Evolutionary conservation across 2,113 vertebrate genomes (phyloP).

Genomic region (Chelonoidis abingdonii): DNA sequence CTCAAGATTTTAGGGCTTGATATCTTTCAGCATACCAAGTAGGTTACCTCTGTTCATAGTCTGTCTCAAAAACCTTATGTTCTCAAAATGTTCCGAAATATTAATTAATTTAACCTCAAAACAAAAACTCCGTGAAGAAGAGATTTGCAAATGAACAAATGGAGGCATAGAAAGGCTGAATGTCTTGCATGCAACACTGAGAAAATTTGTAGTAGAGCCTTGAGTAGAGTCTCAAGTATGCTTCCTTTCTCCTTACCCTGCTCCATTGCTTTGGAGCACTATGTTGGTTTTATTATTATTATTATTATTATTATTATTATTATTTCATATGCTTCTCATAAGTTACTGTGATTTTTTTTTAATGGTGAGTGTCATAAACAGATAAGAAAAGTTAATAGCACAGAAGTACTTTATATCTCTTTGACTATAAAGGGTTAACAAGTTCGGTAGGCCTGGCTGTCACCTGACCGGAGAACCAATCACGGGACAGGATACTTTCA

Average conservation of each 20-base stretch:
- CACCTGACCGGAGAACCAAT: too few species aligned
- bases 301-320: too few species aligned
- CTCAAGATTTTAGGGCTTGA: background rate
- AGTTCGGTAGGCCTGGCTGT: too few species aligned
- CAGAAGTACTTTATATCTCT: too few species aligned
- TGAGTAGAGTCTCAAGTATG: background rate
- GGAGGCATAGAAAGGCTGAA: background rate
- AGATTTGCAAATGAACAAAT: background rate
- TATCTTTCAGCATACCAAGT: background rate
- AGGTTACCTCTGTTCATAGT: background rate
- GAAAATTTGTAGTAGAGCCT: background rate
- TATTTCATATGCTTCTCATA: background rate
- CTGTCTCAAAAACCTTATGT: background rate
- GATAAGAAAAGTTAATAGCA: too few species aligned
- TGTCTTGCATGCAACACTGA: background rate
- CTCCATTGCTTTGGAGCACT: background rate
- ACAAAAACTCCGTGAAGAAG: background rate
- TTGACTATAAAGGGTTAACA: too few species aligned
- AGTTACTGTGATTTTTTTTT: background rate
- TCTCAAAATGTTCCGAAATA: background rate
- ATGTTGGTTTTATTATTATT: background rate
- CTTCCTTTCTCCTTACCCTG: too few species aligned
- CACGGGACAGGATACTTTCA: too few species aligned
- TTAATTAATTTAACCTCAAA: background rate
- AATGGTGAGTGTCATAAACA: background rate